These are phyloP conservation scores for Amblyjoppa proteus DNA, from an alignment of 2,888 invertebrate genomes.

Conservation along the genomic window DNA sequence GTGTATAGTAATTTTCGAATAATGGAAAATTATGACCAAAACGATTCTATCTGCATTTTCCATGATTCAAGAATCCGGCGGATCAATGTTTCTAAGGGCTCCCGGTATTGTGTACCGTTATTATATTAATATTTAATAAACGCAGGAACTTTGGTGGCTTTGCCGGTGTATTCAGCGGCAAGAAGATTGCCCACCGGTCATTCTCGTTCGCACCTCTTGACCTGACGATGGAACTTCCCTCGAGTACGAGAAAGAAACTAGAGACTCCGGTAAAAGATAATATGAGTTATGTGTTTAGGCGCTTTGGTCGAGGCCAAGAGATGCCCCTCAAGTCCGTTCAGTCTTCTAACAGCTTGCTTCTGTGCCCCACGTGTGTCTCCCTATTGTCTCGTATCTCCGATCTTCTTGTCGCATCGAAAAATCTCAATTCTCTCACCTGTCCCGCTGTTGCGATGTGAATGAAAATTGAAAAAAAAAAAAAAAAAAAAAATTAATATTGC, in stretches of 20 bases:
- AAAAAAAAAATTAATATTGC: not conserved
- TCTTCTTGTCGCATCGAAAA: slow-evolving; percentile 56
- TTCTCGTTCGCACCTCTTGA: slow-evolving; percentile 49
- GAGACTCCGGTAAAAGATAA: slow-evolving; percentile 75
- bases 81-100: slow-evolving; percentile 29
- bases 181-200: slow-evolving; percentile 30
- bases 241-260: slow-evolving; percentile 36
- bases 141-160: slow-evolving; percentile 53
- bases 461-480: not conserved
- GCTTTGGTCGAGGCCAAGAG: slow-evolving; percentile 83
- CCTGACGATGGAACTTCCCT: slow-evolving; percentile 19
- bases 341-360: slow-evolving; percentile 81
- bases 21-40: slow-evolving; percentile 42
- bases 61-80: not conserved
- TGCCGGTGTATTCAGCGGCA: slow-evolving; percentile 26
- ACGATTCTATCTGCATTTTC: slow-evolving; percentile 24
- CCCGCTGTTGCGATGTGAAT: not conserved
- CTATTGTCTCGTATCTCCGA: slow-evolving; percentile 65
- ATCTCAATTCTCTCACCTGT: not conserved
- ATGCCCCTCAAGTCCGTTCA: slow-evolving; percentile 84
- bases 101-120: not conserved
- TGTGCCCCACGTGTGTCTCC: slow-evolving; percentile 78
- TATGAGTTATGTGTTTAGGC: slow-evolving; percentile 81
- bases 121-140: slow-evolving; percentile 52
- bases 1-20: slow-evolving; percentile 2